Evolutionary conservation across 2,888 invertebrate genomes (phyloP), one percentile per base, ranked within the genome.

Genomic region (Eristalis arbustorum): DNA sequence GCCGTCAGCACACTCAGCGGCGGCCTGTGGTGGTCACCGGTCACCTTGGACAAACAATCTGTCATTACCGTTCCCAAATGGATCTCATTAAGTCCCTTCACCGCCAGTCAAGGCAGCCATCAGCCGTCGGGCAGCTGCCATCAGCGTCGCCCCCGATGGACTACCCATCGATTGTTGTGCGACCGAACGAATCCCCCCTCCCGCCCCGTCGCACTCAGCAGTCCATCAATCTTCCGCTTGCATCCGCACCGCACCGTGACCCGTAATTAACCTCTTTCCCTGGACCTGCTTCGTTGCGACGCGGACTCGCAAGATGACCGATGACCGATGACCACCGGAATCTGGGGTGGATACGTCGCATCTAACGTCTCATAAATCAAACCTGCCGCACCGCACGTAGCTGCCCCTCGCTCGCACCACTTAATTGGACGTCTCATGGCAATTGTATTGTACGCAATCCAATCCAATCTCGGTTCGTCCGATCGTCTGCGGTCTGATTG

Each of bases 361-460:
- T 80, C 66, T 80, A 80, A 73, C 79, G 56, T 62, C 73, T 62
- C 79, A 74, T 80, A 80, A 80, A 80, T 80, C 73, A 80, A 80
- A 74, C 62, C 63, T 73, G 73, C 79, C 67, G 68, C 73, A 77
- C 79, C 67, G 68, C 73, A 77, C 77, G 69, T 64, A 69, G 63
- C 63, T 31, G 49, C 18, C n/a, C 6, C 18, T 10, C 18, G 8
- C 49, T 18, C 49, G 0, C 49, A 8, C 18, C 18, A 49, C 59
- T 59, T 59, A 59, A 59, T 59, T 59, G 59, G 59, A 59, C 25
- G 11, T 59, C 49, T 49, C 59, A 13, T 59, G 59, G 25, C 14
- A 59, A 11, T 59, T 22, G 59, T 25, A 23, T n/a, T 59, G 25
- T 25, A 25, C 59, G 59, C 59, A 25, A 59, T 23, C 23, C 57